Percentiles rank a stretch among this genome's conserved stretches.
Evolutionary conservation across 2,113 vertebrate genomes (phyloP).

Genomic region (Thalassarche chlororhynchos): DNA sequence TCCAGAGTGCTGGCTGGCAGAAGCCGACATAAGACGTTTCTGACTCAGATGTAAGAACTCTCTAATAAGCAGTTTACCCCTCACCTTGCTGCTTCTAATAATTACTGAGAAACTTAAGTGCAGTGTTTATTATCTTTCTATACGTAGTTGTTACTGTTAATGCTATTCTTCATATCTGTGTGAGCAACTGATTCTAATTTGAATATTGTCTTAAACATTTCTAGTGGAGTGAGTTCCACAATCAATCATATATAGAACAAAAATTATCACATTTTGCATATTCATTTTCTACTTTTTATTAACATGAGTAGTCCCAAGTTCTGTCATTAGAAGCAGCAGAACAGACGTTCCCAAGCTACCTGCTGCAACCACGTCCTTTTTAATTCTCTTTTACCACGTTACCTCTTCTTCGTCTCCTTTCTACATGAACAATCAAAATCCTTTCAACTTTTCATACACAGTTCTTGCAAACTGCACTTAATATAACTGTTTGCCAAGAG

Average conservation of each 20-base stretch:
- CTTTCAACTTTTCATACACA: conserved; percentile 10
- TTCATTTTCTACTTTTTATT: background rate
- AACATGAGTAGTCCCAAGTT: background rate
- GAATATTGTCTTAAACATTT: background rate
- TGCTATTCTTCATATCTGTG: background rate
- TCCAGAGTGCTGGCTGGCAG: background rate
- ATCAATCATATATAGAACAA: background rate
- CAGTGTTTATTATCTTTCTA: background rate
- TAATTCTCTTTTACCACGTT: background rate
- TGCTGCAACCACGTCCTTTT: background rate
- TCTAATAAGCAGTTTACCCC: background rate
- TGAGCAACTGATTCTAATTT: background rate
- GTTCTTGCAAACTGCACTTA: background rate
- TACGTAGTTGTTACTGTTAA: background rate
- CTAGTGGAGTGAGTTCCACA: background rate
- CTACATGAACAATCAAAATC: background rate
- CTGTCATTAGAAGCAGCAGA: background rate
- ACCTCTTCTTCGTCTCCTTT: background rate
- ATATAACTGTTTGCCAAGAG: background rate
- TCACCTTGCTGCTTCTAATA: background rate
- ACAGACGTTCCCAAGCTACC: background rate
- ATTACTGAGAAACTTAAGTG: background rate
- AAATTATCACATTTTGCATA: background rate
- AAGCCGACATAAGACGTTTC: background rate
- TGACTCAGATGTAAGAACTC: background rate